These are phyloP conservation scores for Diarsia brunnea DNA, from an alignment of 2,888 invertebrate species.

Conservation along the genomic window DNA sequence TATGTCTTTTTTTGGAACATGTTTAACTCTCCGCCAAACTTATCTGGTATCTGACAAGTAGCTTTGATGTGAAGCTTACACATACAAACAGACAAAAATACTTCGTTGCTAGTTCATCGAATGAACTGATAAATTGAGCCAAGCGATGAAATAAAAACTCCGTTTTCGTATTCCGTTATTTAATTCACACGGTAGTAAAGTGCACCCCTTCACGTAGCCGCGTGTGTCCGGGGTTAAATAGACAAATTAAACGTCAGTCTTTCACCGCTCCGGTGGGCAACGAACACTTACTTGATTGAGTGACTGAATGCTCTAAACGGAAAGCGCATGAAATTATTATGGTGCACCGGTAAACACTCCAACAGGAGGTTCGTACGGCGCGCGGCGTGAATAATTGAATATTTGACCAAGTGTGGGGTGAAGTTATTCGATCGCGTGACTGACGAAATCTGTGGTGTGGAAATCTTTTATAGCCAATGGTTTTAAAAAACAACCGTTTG, in stretches of 20 bases:
- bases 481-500: background rate
- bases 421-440: conserved; percentile 31
- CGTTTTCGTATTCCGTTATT: conserved; percentile 8
- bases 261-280: conserved; percentile 6
- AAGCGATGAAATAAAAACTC: background rate
- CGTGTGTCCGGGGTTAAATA: conserved; percentile 24
- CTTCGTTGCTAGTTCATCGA: background rate
- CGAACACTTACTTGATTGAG: conserved; percentile 35
- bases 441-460: conserved; percentile 11
- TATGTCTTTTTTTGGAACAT: background rate
- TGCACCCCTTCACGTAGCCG: conserved; percentile 19
- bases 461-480: conserved; percentile 6
- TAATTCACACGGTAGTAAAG: conserved; percentile 3
- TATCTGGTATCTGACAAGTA: background rate
- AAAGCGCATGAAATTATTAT: conserved; percentile 46
- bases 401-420: conserved; percentile 26
- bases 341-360: conserved; percentile 38
- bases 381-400: conserved; percentile 56
- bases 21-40: too few species aligned
- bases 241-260: conserved; percentile 25
- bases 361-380: conserved; percentile 21
- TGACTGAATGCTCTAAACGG: conserved; percentile 19
- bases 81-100: background rate
- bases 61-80: background rate
- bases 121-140: background rate